phyloP scores from a whole-genome alignment of 2,113 vertebrate species.

The Heterotis niloticus region DNA sequence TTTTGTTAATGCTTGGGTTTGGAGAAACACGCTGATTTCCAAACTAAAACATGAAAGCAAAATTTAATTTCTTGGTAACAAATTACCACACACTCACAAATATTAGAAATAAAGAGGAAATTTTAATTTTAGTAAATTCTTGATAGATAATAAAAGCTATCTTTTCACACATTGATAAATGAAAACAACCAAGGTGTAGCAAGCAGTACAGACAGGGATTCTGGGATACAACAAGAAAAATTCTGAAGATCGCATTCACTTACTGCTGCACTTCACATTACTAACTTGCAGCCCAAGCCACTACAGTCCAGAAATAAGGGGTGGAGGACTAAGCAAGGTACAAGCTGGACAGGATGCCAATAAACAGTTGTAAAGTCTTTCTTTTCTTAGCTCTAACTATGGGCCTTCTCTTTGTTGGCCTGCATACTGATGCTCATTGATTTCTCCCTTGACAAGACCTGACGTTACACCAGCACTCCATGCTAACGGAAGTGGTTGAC shows the following conservation, averaged over 20 bases:
- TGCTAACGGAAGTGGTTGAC: too few relatives aligned
- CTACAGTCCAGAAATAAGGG: too few relatives aligned
- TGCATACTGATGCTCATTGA: too few relatives aligned
- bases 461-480: too few relatives aligned
- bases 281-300: too few relatives aligned
- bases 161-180: background rate
- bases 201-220: background rate
- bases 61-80: background rate
- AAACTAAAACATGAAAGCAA: background rate
- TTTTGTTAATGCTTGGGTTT: background rate
- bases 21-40: background rate
- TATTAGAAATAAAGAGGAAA: background rate
- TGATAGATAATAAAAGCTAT: background rate
- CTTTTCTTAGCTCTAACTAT: too few relatives aligned
- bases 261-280: too few relatives aligned
- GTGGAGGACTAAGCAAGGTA: too few relatives aligned
- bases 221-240: background rate
- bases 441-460: too few relatives aligned
- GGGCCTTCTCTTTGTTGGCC: too few relatives aligned
- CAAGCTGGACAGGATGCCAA: too few relatives aligned
- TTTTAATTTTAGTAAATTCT: background rate
- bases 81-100: background rate
- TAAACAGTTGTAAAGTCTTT: too few relatives aligned
- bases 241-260: background rate
- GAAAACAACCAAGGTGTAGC: background rate